These are phyloP conservation scores for Tetanocera ferruginea DNA, from an alignment of 2,888 invertebrate species.

Conservation along the genomic window DNA sequence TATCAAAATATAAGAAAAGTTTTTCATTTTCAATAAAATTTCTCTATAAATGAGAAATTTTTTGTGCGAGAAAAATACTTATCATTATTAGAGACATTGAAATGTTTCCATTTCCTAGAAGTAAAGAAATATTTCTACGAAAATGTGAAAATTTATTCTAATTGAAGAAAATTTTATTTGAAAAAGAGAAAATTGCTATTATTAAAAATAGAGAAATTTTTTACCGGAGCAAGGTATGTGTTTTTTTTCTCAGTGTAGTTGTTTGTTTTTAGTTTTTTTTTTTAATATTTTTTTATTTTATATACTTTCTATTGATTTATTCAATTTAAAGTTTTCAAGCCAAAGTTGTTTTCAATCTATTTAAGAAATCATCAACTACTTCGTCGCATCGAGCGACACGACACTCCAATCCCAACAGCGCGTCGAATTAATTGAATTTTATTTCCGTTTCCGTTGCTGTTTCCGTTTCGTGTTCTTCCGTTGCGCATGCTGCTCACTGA, in stretches of 20 bases:
- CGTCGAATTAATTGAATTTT: slow-evolving; percentile 22
- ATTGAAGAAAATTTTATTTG: no score
- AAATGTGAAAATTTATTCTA: no score
- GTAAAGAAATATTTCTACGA: no score
- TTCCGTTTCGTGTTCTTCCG: not conserved
- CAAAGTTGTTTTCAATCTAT: slow-evolving; percentile 16
- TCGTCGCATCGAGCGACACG: not conserved
- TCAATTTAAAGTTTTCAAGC: slow-evolving; percentile 3
- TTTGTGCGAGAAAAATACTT: no score
- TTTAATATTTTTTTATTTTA: not conserved
- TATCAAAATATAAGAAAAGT: no score
- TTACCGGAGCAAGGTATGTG: no score
- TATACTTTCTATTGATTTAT: not conserved
- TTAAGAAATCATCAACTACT: not conserved
- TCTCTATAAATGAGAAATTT: no score
- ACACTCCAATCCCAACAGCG: not conserved
- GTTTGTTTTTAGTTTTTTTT: not conserved
- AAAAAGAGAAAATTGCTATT: no score
- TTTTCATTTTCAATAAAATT: no score
- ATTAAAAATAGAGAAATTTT: no score
- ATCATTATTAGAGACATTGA: no score
- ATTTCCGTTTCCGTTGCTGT: not conserved
- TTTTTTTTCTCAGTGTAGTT: not conserved
- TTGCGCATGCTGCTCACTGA: not conserved
- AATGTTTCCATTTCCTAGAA: no score